Evolutionary conservation across 2,797 vertebrate species (phyloP).

Genomic region (Diceros bicornis): DNA sequence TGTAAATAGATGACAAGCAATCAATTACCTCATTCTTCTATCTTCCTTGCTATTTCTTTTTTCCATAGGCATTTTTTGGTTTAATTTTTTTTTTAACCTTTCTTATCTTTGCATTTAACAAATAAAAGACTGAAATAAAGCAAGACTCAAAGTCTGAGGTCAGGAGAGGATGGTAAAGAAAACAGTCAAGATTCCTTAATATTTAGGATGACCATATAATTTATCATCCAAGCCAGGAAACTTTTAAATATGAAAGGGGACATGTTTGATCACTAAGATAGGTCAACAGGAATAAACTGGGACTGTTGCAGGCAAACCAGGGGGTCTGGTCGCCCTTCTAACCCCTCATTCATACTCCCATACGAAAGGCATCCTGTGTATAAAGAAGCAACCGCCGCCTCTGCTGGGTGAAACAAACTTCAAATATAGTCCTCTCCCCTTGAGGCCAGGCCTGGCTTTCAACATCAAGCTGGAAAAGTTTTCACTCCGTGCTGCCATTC

Average conservation of each 20-base stretch:
- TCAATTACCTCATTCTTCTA: not conserved
- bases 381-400: not conserved
- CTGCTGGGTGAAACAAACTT: not conserved
- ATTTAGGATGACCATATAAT: not conserved
- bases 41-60: constrained; percentile 1
- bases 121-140: constrained; percentile 46
- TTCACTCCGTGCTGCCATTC: constrained; percentile 50
- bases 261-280: not conserved
- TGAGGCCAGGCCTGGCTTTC: not conserved
- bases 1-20: not conserved
- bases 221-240: constrained; percentile 8
- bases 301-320: not conserved
- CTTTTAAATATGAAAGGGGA: not conserved
- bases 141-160: constrained; percentile 18
- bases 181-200: not conserved
- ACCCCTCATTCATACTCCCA: not conserved
- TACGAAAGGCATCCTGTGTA: not conserved
- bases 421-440: not conserved
- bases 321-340: not conserved
- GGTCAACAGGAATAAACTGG: not conserved
- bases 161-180: not conserved
- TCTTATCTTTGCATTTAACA: constrained; percentile 6
- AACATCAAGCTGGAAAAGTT: not conserved
- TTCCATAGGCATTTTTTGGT: not conserved
- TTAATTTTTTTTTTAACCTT: constrained; percentile 12